Conservation (phyloP, 1,140 invertebrate species). For the Bombus vancouverensis region DNA sequence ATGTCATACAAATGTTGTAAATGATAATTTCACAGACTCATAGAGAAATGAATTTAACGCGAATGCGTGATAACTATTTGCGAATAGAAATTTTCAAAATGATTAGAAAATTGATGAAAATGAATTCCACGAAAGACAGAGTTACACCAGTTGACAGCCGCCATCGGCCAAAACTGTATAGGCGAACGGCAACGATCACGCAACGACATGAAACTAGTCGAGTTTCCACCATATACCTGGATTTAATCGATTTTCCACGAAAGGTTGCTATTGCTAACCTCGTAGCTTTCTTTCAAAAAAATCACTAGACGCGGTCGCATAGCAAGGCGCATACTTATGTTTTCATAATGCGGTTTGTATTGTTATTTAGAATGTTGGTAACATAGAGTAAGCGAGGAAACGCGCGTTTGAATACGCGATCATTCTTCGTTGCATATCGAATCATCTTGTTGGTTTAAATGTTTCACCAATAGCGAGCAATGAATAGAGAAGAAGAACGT, state of each 20-base stretch:
- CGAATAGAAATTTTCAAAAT: background rate
- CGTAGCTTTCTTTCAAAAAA: conserved; percentile 18
- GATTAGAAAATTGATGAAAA: conserved; percentile 50
- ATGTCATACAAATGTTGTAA: conserved; percentile 76
- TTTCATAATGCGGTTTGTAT: conserved; percentile 26
- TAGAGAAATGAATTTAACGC: conserved; percentile 64
- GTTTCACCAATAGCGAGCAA: conserved; percentile 32
- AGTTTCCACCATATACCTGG: conserved; percentile 72
- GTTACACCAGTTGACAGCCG: conserved; percentile 75
- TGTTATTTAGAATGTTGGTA: conserved; percentile 12
- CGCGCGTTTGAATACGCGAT: conserved; percentile 33
- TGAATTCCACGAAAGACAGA: conserved; percentile 46
- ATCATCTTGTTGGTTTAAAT: conserved; percentile 35
- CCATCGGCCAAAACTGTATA: conserved; percentile 73
- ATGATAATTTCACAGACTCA: conserved; percentile 70
- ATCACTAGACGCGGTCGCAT: conserved; percentile 23
- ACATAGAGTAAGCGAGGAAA: background rate
- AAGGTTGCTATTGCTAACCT: conserved; percentile 55
- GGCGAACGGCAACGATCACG: conserved; percentile 60
- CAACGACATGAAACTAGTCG: conserved; percentile 73
- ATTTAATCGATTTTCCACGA: conserved; percentile 78
- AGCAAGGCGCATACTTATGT: conserved; percentile 26
- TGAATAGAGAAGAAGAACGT: conserved; percentile 32
- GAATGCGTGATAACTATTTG: conserved; percentile 25
- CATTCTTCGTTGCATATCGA: conserved; percentile 54